Base-by-base conservation (phyloP, 2,113 vertebrate species). In the Crotalus helleri region DNA sequence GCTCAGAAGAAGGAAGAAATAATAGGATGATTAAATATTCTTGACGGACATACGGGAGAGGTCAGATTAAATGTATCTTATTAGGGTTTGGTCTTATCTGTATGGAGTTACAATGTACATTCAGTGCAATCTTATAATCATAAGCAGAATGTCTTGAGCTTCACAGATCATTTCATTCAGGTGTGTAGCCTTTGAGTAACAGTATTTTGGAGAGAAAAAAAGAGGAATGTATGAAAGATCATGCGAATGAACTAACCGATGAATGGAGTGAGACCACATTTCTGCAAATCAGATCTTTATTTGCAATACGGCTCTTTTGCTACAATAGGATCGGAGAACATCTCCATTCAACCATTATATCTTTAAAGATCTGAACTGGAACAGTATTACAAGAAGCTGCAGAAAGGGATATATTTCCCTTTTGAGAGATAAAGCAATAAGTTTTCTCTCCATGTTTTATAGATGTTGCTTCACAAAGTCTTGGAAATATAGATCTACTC, bases 301-400 rank as follows among this genome's bases (percentile, higher is more conserved):
- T 93, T 93, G 89, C 58, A 94, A 90, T 94, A 96, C 96, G 74
- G 94, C 96, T 93, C 95, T 94, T 93, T 96, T 95, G 95, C 93
- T 94, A 90, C 95, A 94, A 33, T 15, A 85, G 92, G 95, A 93
- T 94, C 90, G 94, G 96, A 96, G 95, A 92, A 96, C 92, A 94
- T 96, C 95, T 94, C 95, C 93, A 95, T 94, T 95, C 94, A 96
- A 97, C 96, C 94, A 96, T 91, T 96, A 96, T 96, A 97, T 96
- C 96, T 97, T 94, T 91, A 96, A 95, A 95, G 96, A 95, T 96
- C 96, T 97, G 96, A 97, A 93, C 94, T 94, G 96, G 96, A 94
- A 95, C 95, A 96, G 93, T 95, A 94, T 94, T 94, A 69, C 97
- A 95, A 95, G 81, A 89, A 96, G 93, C 93, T 95, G 92, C 46